Conservation (phyloP, 1,140 invertebrate species). For the Acromyrmex heyeri region DNA sequence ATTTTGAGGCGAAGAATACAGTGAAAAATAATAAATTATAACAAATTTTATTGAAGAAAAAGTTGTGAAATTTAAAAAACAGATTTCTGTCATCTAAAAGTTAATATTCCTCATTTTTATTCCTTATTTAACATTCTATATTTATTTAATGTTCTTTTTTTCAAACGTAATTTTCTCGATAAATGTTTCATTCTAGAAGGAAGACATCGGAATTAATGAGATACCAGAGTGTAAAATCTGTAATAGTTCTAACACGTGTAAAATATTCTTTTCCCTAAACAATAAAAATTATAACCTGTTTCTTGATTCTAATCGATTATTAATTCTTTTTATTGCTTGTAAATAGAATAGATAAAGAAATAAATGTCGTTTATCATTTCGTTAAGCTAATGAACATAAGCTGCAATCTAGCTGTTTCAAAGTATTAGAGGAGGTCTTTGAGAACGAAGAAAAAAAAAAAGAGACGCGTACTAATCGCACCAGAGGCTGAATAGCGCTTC, state of each 20-base stretch:
- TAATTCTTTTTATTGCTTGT: neutral
- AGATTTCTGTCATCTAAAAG: no score
- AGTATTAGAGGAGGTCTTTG: neutral
- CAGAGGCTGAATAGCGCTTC: slow-evolving; percentile 51
- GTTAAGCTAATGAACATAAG: slow-evolving; percentile 13
- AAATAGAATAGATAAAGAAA: slow-evolving; percentile 25
- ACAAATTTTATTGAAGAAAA: no score
- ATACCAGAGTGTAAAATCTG: neutral
- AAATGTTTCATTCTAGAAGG: neutral
- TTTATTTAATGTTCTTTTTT: neutral
- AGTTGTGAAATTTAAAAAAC: no score
- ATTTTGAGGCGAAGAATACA: no score
- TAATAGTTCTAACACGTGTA: neutral
- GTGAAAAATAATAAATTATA: no score
- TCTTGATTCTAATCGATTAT: neutral
- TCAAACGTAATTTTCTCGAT: neutral
- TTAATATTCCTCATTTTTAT: no score
- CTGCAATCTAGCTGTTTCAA: neutral
- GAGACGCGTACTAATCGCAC: slow-evolving; percentile 29
- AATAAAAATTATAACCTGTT: neutral
- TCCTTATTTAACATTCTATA: neutral
- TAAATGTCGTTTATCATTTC: slow-evolving; percentile 29
- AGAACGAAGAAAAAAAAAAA: neutral
- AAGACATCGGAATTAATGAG: neutral
- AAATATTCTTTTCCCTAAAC: neutral